Evolutionary conservation across 2,888 invertebrate species (phyloP), one percentile per base, ranked within the genome.

Genomic region (Philereme vetulata): DNA sequence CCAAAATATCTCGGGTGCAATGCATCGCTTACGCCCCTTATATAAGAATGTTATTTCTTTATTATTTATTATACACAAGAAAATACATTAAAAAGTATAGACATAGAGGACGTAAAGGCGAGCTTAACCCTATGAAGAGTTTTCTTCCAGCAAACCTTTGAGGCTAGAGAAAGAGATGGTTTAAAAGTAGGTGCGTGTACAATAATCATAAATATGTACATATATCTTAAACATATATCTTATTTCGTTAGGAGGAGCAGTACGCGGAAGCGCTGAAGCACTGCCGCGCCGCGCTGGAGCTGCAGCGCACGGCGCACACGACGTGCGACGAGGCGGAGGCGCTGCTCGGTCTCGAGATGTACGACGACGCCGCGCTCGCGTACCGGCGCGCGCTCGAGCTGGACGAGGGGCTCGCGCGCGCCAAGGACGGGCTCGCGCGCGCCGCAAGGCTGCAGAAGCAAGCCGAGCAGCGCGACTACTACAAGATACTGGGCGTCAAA

Each of bases 401-500:
- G 35, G 97, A 99, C 71, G 95, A 96, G 43, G 93, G 95, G 34
- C 93, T 95, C 64, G 94, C 95, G 69, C 92, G 97, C 66, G 98
- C 98, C 1, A 96, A 96, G 81, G 98, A 99, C 62, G 99, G 99
- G 0, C 82, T 98, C 32, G 94, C 95, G 63, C 95, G 95, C 72
- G 98, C 98, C 3, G 97, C 98, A 86, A 97, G 97, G 78, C 86
- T 98, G 70, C 97, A 98, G 86, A 98, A 98, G 79, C 97, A 98
- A 81, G 94, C 98, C 0, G 97, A 98, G 79, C 96, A 96, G 77
- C 92, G 98, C 69, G 99, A 99, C 88, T 99, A 99, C 88, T 99
- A 99, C 86, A 99, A 99, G 90, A 99, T 99, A 74, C 93, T 99
- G 56, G 97, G 96, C 9, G 98, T 99, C 1, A 96, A 96, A 80